Evolutionary conservation across 1,140 invertebrate genomes (phyloP).

Genomic region (Leptoteleia sp.): DNA sequence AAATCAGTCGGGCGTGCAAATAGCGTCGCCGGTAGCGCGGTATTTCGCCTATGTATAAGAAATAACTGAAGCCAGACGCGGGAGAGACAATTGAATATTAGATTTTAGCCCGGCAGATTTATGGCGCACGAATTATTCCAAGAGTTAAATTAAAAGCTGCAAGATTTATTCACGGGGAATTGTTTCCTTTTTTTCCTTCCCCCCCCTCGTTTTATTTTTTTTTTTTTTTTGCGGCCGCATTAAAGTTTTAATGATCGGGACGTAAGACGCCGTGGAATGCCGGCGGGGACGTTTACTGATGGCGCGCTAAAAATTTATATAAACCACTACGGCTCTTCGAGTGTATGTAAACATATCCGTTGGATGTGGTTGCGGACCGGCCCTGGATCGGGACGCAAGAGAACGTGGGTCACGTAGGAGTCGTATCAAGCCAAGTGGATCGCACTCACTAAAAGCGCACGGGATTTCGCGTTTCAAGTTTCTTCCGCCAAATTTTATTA

Average conservation of each 20-base stretch:
- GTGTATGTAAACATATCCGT: slow-evolving; percentile 10
- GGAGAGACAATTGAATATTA: slow-evolving; percentile 46
- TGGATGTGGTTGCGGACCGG: background rate
- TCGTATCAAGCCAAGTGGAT: slow-evolving; percentile 23
- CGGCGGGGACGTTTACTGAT: too few relatives aligned
- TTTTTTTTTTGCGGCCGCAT: too few relatives aligned
- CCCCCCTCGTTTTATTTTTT: too few relatives aligned
- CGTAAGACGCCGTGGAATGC: too few relatives aligned
- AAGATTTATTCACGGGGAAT: slow-evolving; percentile 7
- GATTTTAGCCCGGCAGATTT: slow-evolving; percentile 32
- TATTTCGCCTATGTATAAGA: slow-evolving; percentile 20
- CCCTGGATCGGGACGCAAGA: slow-evolving; percentile 6
- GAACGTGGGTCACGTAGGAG: slow-evolving; percentile 36
- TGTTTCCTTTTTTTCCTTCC: too few relatives aligned
- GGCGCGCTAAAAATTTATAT: too few relatives aligned
- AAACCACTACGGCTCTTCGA: background rate
- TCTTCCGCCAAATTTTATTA: slow-evolving; percentile 13
- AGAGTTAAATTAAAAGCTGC: slow-evolving; percentile 10
- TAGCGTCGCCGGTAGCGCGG: slow-evolving; percentile 50
- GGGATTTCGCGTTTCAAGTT: slow-evolving; percentile 7
- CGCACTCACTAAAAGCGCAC: slow-evolving; percentile 22
- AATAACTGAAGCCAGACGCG: slow-evolving; percentile 39
- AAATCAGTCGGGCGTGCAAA: slow-evolving; percentile 69
- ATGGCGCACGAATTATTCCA: slow-evolving; percentile 14
- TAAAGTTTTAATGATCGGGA: too few relatives aligned